Base-by-base conservation (phyloP, 2,797 vertebrate genomes). In the Cirrhinus mrigala region DNA sequence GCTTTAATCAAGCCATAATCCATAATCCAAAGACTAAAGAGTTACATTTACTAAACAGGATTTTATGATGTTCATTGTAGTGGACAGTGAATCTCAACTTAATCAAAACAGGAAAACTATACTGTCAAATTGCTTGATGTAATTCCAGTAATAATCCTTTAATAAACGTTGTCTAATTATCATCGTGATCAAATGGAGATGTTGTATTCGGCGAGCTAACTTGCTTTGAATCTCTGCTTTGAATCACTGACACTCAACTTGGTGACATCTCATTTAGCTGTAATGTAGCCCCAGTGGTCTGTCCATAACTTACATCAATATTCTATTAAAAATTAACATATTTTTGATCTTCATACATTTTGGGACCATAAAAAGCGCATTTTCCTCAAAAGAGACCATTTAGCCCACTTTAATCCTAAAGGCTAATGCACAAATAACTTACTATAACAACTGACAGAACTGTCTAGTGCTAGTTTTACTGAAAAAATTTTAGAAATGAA, bases 1-100 rank as follows among this genome's bases (percentile, higher is more conserved):
- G 91, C 88, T 0, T 93, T 93, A 83, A 97, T 94, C 87, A 98
- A 94, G 46, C 96, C 96, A 81, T 96, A 98, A 93, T 99, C 98
- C 24, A 64, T 15, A 4, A 12, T 20, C 8, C n/a, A 48, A 18
- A 50, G 11, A 46, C 22, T 22, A 4, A 22, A 68, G 22, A 46
- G 40, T 12, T 46, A 24, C 14, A 73, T 48, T 50, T 29, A 16
- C 27, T 20, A 22, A 33, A 75, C 15, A 33, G 12, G 0, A 54
- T 12, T 11, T 1, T 20, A 73, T 74, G 24, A 75, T 52, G 71
- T 74, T 74, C 24, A 6, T 11, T 11, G 12, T 71, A 70, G 46
- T 24, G 12, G 22, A 46, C 40, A 54, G 16, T 20, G 4, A 58
- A 58, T 50, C 44, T 73, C 24, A 74, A 29, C 15, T 24, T 16